Conservation (phyloP, 2,113 vertebrate genomes). For the Tricholaema leucomelas region DNA sequence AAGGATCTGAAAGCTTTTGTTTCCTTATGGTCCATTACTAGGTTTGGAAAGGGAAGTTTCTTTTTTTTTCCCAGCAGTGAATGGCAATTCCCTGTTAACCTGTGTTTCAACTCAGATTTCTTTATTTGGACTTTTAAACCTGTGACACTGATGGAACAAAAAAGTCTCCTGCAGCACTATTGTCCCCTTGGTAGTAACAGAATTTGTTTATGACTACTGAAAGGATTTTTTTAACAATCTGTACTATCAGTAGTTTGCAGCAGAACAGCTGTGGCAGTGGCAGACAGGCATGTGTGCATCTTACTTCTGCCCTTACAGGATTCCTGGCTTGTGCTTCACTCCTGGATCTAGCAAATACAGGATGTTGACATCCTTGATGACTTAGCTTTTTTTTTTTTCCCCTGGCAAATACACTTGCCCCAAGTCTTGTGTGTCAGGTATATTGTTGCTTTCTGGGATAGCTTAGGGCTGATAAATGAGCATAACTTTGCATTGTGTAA, state of each 20-base stretch:
- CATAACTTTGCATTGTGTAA: neutral
- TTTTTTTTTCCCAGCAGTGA: neutral
- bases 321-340: neutral
- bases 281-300: neutral
- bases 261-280: neutral
- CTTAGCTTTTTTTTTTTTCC: neutral
- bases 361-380: neutral
- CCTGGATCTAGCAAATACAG: constrained; percentile 35
- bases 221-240: neutral
- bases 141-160: neutral
- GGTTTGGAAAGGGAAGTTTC: neutral
- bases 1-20: neutral
- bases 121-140: neutral
- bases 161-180: neutral
- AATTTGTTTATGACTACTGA: neutral
- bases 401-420: neutral
- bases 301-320: neutral
- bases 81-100: neutral
- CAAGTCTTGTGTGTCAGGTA: neutral
- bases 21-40: neutral
- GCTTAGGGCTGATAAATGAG: neutral
- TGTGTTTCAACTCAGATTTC: neutral
- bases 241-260: neutral
- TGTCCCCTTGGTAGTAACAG: neutral
- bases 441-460: neutral